Evolutionary conservation across 2,888 invertebrate species (phyloP).

Genomic region (Pseudococcus longispinus): DNA sequence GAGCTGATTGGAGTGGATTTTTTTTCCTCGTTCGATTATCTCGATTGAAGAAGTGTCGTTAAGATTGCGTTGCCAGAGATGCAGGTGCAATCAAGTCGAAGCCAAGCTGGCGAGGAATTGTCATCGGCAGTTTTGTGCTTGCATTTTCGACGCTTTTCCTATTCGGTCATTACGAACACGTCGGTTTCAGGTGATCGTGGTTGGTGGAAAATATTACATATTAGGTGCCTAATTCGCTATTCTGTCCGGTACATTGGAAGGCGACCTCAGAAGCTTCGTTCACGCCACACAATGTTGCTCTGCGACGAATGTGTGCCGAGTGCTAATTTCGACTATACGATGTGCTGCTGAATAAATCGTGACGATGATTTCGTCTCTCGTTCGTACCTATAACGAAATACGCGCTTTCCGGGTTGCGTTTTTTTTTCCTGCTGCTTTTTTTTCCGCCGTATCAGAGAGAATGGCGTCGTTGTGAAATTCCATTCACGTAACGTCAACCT

Average conservation of each 20-base stretch:
- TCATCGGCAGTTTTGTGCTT: not conserved
- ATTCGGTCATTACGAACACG: not conserved
- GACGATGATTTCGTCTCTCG: not conserved
- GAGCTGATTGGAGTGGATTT: not conserved
- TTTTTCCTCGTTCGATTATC: not conserved
- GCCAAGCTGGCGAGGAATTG: not conserved
- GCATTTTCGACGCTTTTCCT: not conserved
- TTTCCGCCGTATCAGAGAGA: not conserved
- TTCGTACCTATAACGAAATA: not conserved
- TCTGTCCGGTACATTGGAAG: not conserved
- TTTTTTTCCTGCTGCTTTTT: not conserved
- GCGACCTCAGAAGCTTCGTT: not conserved
- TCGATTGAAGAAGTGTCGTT: not conserved
- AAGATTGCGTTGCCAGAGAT: not conserved
- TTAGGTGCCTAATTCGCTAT: not conserved
- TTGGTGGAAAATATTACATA: not conserved
- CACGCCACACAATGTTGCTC: not conserved
- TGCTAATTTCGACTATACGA: not conserved
- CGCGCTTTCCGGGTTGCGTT: not conserved
- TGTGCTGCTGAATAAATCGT: not conserved
- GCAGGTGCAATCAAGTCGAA: not conserved
- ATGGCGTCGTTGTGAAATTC: not conserved
- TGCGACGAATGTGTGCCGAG: not conserved
- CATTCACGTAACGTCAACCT: slow-evolving; percentile 40
- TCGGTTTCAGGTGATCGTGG: not conserved